Base-by-base conservation (phyloP, 2,797 vertebrate genomes). In the Anableps anableps region DNA sequence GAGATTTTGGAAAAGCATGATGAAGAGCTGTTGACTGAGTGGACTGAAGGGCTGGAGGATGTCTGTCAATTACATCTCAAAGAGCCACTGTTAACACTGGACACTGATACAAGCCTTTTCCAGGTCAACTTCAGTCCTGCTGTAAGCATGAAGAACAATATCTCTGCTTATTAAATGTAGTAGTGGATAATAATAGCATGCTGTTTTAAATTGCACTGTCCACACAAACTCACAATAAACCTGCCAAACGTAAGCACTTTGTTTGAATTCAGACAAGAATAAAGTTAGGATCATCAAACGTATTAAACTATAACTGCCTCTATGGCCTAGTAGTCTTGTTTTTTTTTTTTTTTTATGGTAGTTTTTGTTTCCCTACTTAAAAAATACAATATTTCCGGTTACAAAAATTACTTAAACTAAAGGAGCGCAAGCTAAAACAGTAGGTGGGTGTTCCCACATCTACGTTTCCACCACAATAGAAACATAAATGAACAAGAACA, bases 121-220 rank as follows among this genome's bases (percentile, higher is more conserved):
- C 78, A 93, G 77, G 81, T 95, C 88, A 96, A 96, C 93, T 96
- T 97, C 87, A 95, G 93, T 90, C 89, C 94, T 62, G 93, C 90
- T 58, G 96, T 96, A 92, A 95, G 95, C 23, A 66, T 45, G 48
- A 36, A 72, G 29, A 48, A 17, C 11, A 58, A 48, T 36, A 0
- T 66, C 2, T 29, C 8, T 68, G 10, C 21, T 7, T 17, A 3
- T 13, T 31, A 62, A 31, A 41, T 26, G 64, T 41, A 41, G 13
- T 68, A 8, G 23, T 26, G 19, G n/a, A n/a, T n/a, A 66, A 16
- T 70, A 14, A 43, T 10, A 43, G 11, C 38, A 29, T 71, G 43
- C 6, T 43, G 41, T 45, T 71, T 68, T n/a, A 71, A 71, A 41
- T 43, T 43, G 5, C 38, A 43, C 38, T 70, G 21, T 14, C 38